These are phyloP conservation scores for Anomalospiza imberbis DNA, from an alignment of 2,797 vertebrate species.

Conservation along the genomic window DNA sequence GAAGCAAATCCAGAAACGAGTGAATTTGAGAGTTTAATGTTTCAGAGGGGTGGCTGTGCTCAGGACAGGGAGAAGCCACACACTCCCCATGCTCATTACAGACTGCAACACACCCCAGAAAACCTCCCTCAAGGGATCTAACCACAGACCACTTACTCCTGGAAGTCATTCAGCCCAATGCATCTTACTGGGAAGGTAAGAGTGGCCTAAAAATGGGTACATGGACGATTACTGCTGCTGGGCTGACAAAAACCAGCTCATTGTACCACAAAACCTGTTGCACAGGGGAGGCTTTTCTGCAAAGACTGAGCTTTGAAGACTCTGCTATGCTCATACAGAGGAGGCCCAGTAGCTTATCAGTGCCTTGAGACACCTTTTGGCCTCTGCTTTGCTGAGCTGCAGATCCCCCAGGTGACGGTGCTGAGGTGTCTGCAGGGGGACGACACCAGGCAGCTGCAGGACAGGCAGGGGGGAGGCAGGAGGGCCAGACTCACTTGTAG, in stretches of 20 bases:
- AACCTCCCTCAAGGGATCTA: neutral
- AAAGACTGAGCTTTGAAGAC: neutral
- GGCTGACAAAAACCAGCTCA: neutral
- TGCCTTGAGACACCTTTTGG: neutral
- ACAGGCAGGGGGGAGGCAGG: neutral
- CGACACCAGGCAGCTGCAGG: neutral
- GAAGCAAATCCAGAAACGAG: neutral
- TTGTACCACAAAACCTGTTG: fast-evolving
- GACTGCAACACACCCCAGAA: neutral
- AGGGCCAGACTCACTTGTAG: constrained; percentile 87
- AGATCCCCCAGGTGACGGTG: fast-evolving
- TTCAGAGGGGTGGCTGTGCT: neutral
- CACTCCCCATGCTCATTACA: fast-evolving
- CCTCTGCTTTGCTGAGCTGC: neutral
- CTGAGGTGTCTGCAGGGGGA: neutral
- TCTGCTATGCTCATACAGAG: neutral
- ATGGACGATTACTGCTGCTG: fast-evolving
- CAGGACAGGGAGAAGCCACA: neutral
- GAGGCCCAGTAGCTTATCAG: neutral
- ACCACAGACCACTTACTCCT: neutral
- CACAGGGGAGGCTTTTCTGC: neutral
- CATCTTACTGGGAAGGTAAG: neutral
- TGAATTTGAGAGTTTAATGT: fast-evolving
- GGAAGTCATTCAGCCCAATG: neutral
- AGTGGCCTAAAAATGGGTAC: neutral